phyloP scores from a whole-genome alignment of 1,140 invertebrate species.

The Camponotus floridanus region DNA sequence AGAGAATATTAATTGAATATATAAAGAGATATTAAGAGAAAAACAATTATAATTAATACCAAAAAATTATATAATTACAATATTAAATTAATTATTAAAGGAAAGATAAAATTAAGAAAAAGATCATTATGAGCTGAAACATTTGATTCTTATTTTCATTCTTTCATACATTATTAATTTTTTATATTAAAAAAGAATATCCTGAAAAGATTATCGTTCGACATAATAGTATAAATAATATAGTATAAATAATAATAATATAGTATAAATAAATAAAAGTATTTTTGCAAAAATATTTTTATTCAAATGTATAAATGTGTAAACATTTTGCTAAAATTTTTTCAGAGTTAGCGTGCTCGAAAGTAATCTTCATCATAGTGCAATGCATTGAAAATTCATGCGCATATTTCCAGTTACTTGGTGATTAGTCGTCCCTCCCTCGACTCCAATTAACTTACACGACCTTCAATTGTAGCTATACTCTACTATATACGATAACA shows the following conservation, averaged over 20 bases:
- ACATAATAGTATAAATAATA: too few species aligned
- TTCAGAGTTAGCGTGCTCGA: not conserved
- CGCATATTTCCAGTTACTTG: not conserved
- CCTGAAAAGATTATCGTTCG: too few species aligned
- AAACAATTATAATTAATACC: not conserved
- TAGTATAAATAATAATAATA: too few species aligned
- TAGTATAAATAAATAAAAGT: not conserved
- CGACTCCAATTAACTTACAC: not conserved
- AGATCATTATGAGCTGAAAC: too few species aligned
- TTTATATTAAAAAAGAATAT: too few species aligned
- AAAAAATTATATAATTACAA: not conserved
- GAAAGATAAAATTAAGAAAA: too few species aligned
- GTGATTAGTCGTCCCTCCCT: constrained; percentile 1
- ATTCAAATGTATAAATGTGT: not conserved
- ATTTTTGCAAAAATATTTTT: constrained; percentile 7
- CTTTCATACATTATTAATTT: not conserved
- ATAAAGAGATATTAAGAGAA: not conserved
- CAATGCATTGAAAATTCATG: not conserved
- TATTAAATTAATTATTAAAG: not conserved
- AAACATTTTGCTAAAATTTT: not conserved
- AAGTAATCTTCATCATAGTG: not conserved
- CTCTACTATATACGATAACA: not conserved
- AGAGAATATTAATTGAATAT: not conserved
- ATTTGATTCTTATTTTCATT: not conserved
- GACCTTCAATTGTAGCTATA: constrained; percentile 10